Evolutionary conservation across 2,113 vertebrate genomes (phyloP).

Genomic region (Danio rerio): DNA sequence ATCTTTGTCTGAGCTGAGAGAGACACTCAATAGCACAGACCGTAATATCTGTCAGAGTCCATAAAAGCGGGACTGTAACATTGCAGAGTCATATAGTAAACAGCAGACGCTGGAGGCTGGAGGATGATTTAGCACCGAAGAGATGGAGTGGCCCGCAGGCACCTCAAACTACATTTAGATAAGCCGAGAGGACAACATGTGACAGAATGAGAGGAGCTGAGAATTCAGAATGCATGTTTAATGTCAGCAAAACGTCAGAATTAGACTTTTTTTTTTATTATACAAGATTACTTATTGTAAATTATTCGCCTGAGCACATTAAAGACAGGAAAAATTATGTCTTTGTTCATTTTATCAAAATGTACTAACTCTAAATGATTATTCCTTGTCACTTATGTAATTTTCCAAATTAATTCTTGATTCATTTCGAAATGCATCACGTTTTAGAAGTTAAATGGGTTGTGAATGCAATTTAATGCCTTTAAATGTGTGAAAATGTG

Average conservation of each 20-base stretch:
- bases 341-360: slow-evolving; percentile 8
- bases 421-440: background rate
- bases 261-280: too few relatives aligned
- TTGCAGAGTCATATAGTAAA: slow-evolving; percentile 2
- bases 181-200: background rate
- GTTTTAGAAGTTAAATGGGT: slow-evolving; percentile 13
- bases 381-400: background rate
- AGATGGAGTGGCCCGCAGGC: slow-evolving; percentile 12
- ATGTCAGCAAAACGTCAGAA: background rate
- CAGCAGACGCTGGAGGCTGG: background rate
- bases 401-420: slow-evolving; percentile 2
- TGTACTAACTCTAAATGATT: background rate
- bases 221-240: background rate
- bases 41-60: slow-evolving; percentile 15
- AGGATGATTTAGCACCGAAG: slow-evolving; percentile 35
- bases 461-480: background rate
- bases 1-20: background rate
- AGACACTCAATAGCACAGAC: background rate
- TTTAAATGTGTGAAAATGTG: slow-evolving; percentile 9
- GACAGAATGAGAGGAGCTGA: background rate
- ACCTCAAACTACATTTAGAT: slow-evolving; percentile 10
- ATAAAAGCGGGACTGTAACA: slow-evolving; percentile 21
- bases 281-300: background rate
- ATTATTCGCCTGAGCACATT: background rate
- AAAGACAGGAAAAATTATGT: background rate